These are phyloP conservation scores for Conchocele bisecta DNA, from an alignment of 2,888 invertebrate genomes.

Conservation along the genomic window DNA sequence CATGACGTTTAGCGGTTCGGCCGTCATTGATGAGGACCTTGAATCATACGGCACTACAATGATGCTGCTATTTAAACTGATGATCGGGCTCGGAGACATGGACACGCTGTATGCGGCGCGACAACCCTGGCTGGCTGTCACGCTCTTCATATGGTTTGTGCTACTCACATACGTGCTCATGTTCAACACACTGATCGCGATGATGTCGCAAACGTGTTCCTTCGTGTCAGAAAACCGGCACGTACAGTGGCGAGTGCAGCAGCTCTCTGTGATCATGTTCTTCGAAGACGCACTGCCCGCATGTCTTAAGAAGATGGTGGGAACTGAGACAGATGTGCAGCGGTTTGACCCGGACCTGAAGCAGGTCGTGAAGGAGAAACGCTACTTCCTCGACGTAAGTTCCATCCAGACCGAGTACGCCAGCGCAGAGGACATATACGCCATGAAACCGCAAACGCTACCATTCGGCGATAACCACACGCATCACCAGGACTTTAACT, in stretches of 20 bases:
- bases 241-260: slow-evolving; percentile 67
- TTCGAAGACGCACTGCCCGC: slow-evolving; percentile 59
- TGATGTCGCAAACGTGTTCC: slow-evolving; percentile 74
- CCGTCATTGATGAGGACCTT: slow-evolving; percentile 46
- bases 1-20: slow-evolving; percentile 62
- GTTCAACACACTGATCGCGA: slow-evolving; percentile 73
- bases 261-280: slow-evolving; percentile 65
- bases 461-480: slow-evolving; percentile 22
- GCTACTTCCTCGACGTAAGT: slow-evolving; percentile 64
- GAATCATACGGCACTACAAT: slow-evolving; percentile 56
- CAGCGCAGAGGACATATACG: slow-evolving; percentile 58
- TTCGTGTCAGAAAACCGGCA: slow-evolving; percentile 65
- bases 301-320: slow-evolving; percentile 47
- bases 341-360: slow-evolving; percentile 59
- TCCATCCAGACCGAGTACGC: slow-evolving; percentile 67
- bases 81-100: slow-evolving; percentile 70
- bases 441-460: slow-evolving; percentile 39
- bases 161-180: slow-evolving; percentile 69
- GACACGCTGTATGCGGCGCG: slow-evolving; percentile 58
- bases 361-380: slow-evolving; percentile 49
- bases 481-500: slow-evolving; percentile 17
- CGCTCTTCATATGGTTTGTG: slow-evolving; percentile 64
- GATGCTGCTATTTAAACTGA: slow-evolving; percentile 69
- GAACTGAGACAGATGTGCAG: slow-evolving; percentile 50
- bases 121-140: slow-evolving; percentile 65